Base-by-base conservation (phyloP, 2,888 invertebrate genomes). In the Cynaeus angustus region DNA sequence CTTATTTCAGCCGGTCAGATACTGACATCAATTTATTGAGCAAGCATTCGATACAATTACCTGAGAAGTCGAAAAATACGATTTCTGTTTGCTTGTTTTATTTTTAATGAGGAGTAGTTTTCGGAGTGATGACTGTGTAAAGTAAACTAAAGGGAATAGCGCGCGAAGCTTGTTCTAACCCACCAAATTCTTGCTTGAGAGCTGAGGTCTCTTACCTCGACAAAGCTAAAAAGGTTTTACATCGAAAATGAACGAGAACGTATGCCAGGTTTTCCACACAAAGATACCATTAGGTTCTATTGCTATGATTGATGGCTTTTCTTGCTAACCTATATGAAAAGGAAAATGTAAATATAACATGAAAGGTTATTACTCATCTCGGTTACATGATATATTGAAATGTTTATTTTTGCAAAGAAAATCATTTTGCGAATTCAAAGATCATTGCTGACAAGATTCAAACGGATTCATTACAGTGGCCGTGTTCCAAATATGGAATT, bases 331-430 rank as follows among this genome's bases (percentile, higher is more conserved):
- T 33, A 53, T 55, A 61, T 68, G 45, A 55, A 55, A 56, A 26
- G 30, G 43, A 58, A 66, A 67, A 67, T 67, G 59, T 67, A 67
- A 67, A 67, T 66, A 66, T 53, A 67, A 67, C 61, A 53, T 61
- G 61, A 52, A 52, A 61, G 37, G 45, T 30, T 50, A 67, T 67
- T 67, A 59, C 52, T 67, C 59, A 53, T 61, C 61, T 9, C 12
- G 9, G 10, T 43, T 61, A 7, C 41, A 30, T 45, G 53, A 67
- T 50, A 59, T 13, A 59, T 62, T 50, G 62, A 62, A 62, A 62
- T 62, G 50, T 50, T 62, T 48, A 62, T 62, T 50, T 50, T 50
- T 16, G 5, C 28, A 26, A 41, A 50, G 26, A 53, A 53, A 64
- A 64, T 53, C 37, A 30, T 38, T 48, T 62, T 37, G 38, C 30